Percentiles rank a stretch among this genome's conserved stretches.
These are phyloP conservation scores for Oncorhynchus kisutch DNA, from an alignment of 2,113 vertebrate genomes.

Conservation along the genomic window DNA sequence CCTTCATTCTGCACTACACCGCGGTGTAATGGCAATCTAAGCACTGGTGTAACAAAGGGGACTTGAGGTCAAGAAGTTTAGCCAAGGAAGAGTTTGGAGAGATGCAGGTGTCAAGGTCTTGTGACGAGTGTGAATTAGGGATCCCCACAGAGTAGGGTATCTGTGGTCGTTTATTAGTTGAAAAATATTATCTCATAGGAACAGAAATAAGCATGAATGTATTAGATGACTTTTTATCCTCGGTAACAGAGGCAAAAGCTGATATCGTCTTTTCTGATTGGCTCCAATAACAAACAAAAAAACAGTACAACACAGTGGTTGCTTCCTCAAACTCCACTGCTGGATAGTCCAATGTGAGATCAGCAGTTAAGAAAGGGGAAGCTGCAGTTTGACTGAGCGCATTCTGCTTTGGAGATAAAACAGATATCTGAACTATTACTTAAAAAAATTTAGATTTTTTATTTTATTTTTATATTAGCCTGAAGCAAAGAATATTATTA, in stretches of 20 bases:
- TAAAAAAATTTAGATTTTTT: too few relatives aligned
- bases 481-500: slow-evolving; percentile 16
- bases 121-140: too few relatives aligned
- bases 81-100: neutral
- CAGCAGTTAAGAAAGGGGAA: slow-evolving; percentile 9
- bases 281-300: neutral
- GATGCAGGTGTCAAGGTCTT: too few relatives aligned
- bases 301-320: slow-evolving; percentile 23
- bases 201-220: neutral
- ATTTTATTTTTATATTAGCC: too few relatives aligned
- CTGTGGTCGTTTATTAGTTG: too few relatives aligned
- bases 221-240: slow-evolving; percentile 5
- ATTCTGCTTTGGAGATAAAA: slow-evolving; percentile 41
- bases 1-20: slow-evolving; percentile 15
- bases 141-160: too few relatives aligned
- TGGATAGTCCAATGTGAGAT: slow-evolving; percentile 25
- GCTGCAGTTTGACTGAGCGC: slow-evolving; percentile 14
- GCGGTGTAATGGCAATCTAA: slow-evolving; percentile 13
- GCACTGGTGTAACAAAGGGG: slow-evolving; percentile 2
- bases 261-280: slow-evolving; percentile 8
- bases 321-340: slow-evolving; percentile 26
- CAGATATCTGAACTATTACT: slow-evolving; percentile 30
- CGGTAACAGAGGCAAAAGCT: neutral
- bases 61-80: slow-evolving; percentile 11
- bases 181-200: too few relatives aligned